Evolutionary conservation across 1,140 invertebrate genomes (phyloP), one percentile per base, ranked within the genome.

Genomic region (Drosophila littoralis): DNA sequence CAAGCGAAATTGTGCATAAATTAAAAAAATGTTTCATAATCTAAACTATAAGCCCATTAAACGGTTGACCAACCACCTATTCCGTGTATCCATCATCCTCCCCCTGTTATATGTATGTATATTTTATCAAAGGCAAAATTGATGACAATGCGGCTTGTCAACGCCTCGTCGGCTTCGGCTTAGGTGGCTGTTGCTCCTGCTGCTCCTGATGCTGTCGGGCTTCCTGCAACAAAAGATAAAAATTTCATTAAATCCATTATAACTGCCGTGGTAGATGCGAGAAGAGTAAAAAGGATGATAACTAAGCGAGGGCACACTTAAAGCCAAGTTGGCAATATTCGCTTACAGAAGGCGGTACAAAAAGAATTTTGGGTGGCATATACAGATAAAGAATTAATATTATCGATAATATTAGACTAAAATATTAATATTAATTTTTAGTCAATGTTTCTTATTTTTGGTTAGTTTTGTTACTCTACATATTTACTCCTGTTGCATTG

Each of bases 111-210:
- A 9, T 65, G 28, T 67, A 33, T 67, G 70, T 79, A 64, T 77
- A 71, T 82, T 51, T 50, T 60, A 75, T 74, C 66, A 69, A 80
- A 72, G 74, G 77, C 72, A 71, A 83, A 83, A 88, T 89, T 89
- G 80, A 89, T 88, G 84, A 88, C 83, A 88, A 89, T 89, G 83
- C 77, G 83, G 79, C 83, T 89, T 86, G 81, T 86, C 83, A 88
- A 77, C 83, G 82, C 83, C 82, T 83, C 61, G 52, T 38, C 67
- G 48, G 58, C 22, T 63, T 51, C 46, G 15, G 58, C 22, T 63
- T 51, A 43, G 15, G 42, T 57, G 45, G 40, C 42, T 52, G 40
- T 48, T 69, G 71, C 61, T 60, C 35, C 45, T 50, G 50, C 28
- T 63, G 40, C 17, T 38, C 7, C 22, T 28, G 70, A 38, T 51